Percentiles rank a stretch among this genome's conserved stretches.
These are phyloP conservation scores for Brachirus orientalis DNA, from an alignment of 2,113 vertebrate genomes.

Conservation along the genomic window DNA sequence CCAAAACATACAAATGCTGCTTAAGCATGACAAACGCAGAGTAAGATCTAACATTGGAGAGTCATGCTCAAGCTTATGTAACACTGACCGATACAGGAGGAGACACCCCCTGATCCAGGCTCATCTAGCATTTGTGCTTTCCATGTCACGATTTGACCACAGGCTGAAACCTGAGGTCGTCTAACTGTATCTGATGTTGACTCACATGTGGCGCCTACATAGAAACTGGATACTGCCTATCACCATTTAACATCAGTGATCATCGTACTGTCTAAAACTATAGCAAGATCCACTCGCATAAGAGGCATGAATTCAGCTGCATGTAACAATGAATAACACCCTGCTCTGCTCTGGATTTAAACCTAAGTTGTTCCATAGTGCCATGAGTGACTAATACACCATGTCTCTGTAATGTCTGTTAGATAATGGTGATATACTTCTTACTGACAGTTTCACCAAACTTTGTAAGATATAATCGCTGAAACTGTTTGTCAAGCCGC, in stretches of 20 bases:
- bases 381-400: constrained; percentile 17
- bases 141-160: constrained; percentile 36
- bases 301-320: background rate
- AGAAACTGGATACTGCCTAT: constrained; percentile 56
- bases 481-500: constrained; percentile 36
- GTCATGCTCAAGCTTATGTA: constrained; percentile 42
- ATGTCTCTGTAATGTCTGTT: constrained; percentile 18
- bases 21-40: constrained; percentile 22
- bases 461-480: constrained; percentile 38
- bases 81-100: constrained; percentile 55
- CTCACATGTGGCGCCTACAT: constrained; percentile 59
- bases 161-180: constrained; percentile 50
- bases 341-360: constrained; percentile 21
- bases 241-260: constrained; percentile 27
- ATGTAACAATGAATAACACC: background rate
- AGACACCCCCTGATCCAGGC: constrained; percentile 47
- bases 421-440: constrained; percentile 37
- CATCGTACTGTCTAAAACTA: constrained; percentile 1
- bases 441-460: constrained; percentile 39
- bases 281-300: background rate
- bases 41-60: constrained; percentile 22
- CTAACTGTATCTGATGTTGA: constrained; percentile 63
- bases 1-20: constrained; percentile 28
- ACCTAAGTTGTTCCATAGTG: constrained; percentile 11
- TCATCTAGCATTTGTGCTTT: constrained; percentile 47